A percentile compares a stretch with the other conserved stretches of the same genome.
Evolutionary conservation across 2,113 vertebrate species (phyloP).

Genomic region (Coreoperca whiteheadi): DNA sequence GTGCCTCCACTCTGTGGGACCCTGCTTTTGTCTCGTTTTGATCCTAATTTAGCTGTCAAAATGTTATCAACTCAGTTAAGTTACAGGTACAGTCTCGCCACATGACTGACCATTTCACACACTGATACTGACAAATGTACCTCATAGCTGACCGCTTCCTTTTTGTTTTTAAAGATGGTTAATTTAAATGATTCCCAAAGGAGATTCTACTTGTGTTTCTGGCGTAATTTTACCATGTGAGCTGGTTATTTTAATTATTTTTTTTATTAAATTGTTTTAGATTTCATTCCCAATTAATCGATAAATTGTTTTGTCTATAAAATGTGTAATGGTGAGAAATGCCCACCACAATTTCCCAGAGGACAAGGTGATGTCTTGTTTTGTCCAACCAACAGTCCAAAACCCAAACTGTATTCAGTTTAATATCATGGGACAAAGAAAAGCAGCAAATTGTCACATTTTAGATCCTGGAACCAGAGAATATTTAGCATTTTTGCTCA

Average conservation of each 20-base stretch:
- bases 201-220: background rate
- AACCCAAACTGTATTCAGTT: background rate
- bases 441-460: background rate
- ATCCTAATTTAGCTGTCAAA: background rate
- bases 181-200: slow-evolving; percentile 42
- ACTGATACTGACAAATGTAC: slow-evolving; percentile 16
- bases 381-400: too few species aligned
- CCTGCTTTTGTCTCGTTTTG: background rate
- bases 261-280: background rate
- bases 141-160: background rate
- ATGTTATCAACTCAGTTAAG: background rate
- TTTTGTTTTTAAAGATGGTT: slow-evolving; percentile 12
- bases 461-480: background rate
- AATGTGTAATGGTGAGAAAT: background rate
- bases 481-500: background rate
- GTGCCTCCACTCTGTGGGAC: slow-evolving; percentile 15
- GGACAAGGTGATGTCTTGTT: background rate
- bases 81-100: background rate
- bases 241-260: background rate
- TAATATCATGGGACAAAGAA: background rate
- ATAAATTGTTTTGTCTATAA: too few species aligned
- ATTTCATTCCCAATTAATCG: background rate
- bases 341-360: background rate
- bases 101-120: slow-evolving; percentile 12
- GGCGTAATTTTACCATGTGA: background rate